Conservation (phyloP, 2,888 invertebrate genomes). For the Dynastes tityus region DNA sequence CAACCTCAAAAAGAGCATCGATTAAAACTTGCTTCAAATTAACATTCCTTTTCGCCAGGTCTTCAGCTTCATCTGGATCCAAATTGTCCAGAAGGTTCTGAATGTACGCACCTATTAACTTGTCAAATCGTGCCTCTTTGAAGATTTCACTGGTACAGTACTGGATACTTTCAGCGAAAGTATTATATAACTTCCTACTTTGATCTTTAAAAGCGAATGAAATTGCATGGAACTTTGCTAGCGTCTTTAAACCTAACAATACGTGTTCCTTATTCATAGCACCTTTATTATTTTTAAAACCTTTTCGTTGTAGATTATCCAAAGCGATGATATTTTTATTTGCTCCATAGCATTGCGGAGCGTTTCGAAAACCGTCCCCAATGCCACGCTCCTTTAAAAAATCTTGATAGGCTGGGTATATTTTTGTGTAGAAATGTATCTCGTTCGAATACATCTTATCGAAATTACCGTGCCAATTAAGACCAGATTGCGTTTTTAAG, state of each 20-base stretch:
- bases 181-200: constrained; percentile 37
- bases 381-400: constrained; percentile 32
- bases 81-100: constrained; percentile 28
- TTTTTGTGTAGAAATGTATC: constrained; percentile 27
- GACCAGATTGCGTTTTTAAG: constrained; percentile 21
- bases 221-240: constrained; percentile 52
- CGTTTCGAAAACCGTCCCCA: constrained; percentile 39
- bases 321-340: constrained; percentile 61
- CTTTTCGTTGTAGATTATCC: constrained; percentile 65
- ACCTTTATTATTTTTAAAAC: constrained; percentile 65
- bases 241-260: constrained; percentile 39
- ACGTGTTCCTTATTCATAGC: constrained; percentile 52
- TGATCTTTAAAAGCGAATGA: constrained; percentile 51
- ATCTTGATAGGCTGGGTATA: constrained; percentile 37
- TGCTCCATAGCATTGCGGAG: constrained; percentile 45
- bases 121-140: constrained; percentile 13
- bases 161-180: constrained; percentile 24
- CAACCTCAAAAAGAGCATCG: constrained; percentile 16
- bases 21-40: constrained; percentile 30
- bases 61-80: constrained; percentile 25
- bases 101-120: constrained; percentile 2
- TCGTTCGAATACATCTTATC: constrained; percentile 27
- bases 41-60: not conserved
- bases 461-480: constrained; percentile 15
- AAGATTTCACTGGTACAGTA: constrained; percentile 34